Base-by-base conservation (phyloP, 2,797 vertebrate species). In the Pelobates cultripes region DNA sequence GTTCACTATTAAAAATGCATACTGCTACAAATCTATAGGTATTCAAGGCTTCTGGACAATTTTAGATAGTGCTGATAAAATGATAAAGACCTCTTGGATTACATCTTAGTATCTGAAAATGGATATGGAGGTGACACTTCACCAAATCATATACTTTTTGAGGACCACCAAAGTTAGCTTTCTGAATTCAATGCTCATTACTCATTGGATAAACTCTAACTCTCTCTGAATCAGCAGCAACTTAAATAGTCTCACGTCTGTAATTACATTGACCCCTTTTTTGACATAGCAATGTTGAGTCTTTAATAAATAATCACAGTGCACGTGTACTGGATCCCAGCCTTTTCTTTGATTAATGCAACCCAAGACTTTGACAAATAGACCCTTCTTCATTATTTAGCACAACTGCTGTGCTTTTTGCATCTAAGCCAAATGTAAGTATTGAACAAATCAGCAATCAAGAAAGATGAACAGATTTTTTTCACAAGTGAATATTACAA, bases 301-400 rank as follows among this genome's bases (percentile, higher is more conserved):
- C 73, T 76, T 76, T 74, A 70, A 81, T 76, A 81, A 75, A 71
- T 75, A 81, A 76, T 68, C 4, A 13, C 69, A 17, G 14, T 41
- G 68, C 67, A 76, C 73, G 3, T 41, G 64, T 61, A 61, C 28
- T 44, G 55, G 70, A 64, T 45, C 28, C 73, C 67, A 42, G 45
- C 44, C 69, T 63, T 53, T 71, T 12, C 64, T 47, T 4, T 81
- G 79, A 81, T 81, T 47, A 81, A 81, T 75, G 79, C 7, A 14
- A 15, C 53, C 63, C 13, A 8, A 13, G 81, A 79, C 81, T 61
- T 70, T 83, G 76, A 79, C 71, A 78, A 83, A 83, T 83, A 70
- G 75, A 51, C 28, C 70, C 76, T 74, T 78, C 75, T 75, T 64
- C n/a, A 78, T 78, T 70, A 83, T 78, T 78, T 78, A 82, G 40